Evolutionary conservation across 1,140 invertebrate species (phyloP), one percentile per base, ranked within the genome.

Genomic region (Aleiodes sp.): DNA sequence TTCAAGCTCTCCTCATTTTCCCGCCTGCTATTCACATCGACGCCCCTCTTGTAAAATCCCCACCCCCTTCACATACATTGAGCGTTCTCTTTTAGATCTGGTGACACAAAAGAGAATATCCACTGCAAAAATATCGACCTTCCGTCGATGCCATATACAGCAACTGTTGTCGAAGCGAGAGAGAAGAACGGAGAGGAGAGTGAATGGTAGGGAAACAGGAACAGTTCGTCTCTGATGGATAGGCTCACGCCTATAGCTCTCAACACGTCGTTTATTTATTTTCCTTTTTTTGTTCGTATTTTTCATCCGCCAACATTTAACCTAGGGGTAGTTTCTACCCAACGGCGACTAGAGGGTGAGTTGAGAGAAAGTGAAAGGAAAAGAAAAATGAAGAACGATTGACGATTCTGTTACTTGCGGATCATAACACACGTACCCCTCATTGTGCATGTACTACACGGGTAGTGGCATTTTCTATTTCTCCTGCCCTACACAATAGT

Each of bases 71-170:
- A 7, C 26, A 59, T 26, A 31, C 24, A 31, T 31, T 24, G 12
- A 6, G 26, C 12, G 9, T n/a, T 26, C 24, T n/a, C 29, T 59
- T 59, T 29, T 28, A 31, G 56, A 59, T 28, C 52, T n/a, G 56
- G 24, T 59, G 56, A 59, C 56, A 59, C 66, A 46, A 61, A 60
- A 68, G 66, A 59, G 56, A 59, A 59, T 59, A 59, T 59, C 14
- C 56, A 59, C 10, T 31, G 28, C 4, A 63, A 62, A 70, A 70
- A 70, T 70, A 63, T 62, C 59, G 56, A 46, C 31, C 37, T 56
- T 61, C 60, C 39, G 59, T 69, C 43, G 60, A 43, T 63, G 68
- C 43, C 68, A 70, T 39, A 35, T 56, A 33, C 68, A 57, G 68
- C 31, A 60, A 29, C 61, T 56, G 24, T 21, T 33, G 33, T 24